These are phyloP conservation scores for Chrysolina oricalcia DNA, from an alignment of 2,888 invertebrate genomes.

Conservation along the genomic window DNA sequence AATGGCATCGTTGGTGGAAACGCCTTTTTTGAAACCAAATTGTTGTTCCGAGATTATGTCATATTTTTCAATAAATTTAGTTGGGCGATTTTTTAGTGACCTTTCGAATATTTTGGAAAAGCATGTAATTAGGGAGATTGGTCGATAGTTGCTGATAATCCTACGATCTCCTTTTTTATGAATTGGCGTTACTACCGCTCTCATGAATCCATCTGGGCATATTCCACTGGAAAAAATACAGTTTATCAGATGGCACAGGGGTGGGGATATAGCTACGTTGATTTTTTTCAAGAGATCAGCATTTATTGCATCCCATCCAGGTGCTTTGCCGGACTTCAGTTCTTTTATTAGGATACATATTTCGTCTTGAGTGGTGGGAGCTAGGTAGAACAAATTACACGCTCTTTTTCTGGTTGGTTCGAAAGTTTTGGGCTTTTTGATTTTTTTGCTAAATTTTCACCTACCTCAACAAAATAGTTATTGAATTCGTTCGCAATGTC, in stretches of 20 bases:
- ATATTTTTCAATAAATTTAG: conserved; percentile 18
- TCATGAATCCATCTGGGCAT: conserved; percentile 34
- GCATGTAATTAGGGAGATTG: conserved; percentile 32
- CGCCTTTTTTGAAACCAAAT: too few relatives aligned
- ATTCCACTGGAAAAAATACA: conserved; percentile 24
- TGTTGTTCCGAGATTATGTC: too few relatives aligned
- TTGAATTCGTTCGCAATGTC: conserved; percentile 5
- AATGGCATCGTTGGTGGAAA: too few relatives aligned
- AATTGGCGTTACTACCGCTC: conserved; percentile 37
- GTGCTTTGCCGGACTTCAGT: conserved; percentile 30
- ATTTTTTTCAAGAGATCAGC: conserved; percentile 27
- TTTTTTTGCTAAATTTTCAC: neutral
- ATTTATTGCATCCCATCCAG: conserved; percentile 26
- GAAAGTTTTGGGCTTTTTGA: neutral
- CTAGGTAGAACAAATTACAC: conserved; percentile 1
- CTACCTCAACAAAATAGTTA: conserved; percentile 1
- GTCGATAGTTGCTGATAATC: conserved; percentile 32
- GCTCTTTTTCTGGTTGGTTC: neutral
- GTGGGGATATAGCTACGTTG: conserved; percentile 14
- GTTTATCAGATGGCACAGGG: conserved; percentile 31
- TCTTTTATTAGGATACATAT: conserved; percentile 6
- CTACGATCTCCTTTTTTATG: conserved; percentile 33
- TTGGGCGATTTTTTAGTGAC: conserved; percentile 30
- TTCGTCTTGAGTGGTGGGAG: neutral
- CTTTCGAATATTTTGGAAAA: conserved; percentile 37